A percentile compares a stretch with the other conserved stretches of the same genome.
phyloP scores from a whole-genome alignment of 2,113 vertebrate species.

The Tapirus terrestris region DNA sequence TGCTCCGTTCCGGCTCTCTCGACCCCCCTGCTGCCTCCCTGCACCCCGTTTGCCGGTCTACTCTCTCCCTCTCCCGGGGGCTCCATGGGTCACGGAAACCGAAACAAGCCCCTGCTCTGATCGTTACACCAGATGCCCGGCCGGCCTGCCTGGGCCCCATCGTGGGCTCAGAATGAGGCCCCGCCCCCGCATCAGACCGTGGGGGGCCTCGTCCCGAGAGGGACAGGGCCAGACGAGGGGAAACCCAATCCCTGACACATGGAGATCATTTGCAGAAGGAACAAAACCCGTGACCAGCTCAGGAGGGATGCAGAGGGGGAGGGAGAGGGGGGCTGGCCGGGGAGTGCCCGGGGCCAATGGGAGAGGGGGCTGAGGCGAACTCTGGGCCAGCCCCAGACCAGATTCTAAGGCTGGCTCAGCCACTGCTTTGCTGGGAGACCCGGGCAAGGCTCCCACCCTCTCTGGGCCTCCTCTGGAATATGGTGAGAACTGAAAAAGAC shows the following conservation, averaged over 20 bases:
- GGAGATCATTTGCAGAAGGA: constrained; percentile 77
- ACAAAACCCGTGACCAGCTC: constrained; percentile 71
- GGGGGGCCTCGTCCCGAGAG: constrained; percentile 53
- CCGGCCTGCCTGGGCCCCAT: constrained; percentile 47
- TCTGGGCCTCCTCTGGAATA: not conserved
- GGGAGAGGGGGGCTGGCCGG: not conserved
- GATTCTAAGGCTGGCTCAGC: not conserved
- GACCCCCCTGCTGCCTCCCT: not conserved
- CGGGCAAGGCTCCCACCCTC: not conserved
- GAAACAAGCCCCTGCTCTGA: constrained; percentile 73
- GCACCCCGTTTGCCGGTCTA: not conserved
- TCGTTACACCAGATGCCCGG: constrained; percentile 78
- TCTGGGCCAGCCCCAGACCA: not conserved
- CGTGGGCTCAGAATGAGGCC: not conserved
- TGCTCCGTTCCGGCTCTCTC: constrained; percentile 11
- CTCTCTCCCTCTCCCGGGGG: constrained; percentile 20
- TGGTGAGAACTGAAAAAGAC: not conserved
- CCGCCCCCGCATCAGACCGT: constrained; percentile 12
- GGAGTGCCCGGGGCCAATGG: not conserved
- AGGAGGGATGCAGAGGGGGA: not conserved
- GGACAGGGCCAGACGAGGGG: constrained; percentile 65
- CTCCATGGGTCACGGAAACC: constrained; percentile 75
- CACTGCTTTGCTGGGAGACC: not conserved
- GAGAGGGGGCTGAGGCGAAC: not conserved
- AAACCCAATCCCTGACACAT: constrained; percentile 80